These are phyloP conservation scores for Caenorhabditis sinica DNA, from an alignment of 2,888 invertebrate genomes.

Conservation along the genomic window DNA sequence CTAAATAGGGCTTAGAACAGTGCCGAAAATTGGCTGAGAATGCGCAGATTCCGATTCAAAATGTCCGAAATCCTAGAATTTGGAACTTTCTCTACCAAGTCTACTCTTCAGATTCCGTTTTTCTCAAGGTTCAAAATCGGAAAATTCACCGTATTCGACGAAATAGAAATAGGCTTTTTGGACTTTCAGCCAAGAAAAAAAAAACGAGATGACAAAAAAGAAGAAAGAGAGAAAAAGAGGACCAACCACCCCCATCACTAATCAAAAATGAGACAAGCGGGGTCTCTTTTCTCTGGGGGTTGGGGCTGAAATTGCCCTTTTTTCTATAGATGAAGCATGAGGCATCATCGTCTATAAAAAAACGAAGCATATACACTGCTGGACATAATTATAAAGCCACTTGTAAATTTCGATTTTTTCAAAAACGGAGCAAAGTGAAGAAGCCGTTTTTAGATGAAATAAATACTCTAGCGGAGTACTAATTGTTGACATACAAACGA, in stretches of 20 bases:
- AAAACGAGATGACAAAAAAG: neutral
- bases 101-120: neutral
- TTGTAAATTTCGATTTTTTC: too few species aligned
- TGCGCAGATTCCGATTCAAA: neutral
- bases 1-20: neutral
- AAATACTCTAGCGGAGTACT: too few species aligned
- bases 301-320: slow-evolving; percentile 6
- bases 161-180: neutral
- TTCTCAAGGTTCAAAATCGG: neutral
- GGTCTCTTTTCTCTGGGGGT: neutral
- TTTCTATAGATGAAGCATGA: neutral
- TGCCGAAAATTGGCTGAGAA: neutral
- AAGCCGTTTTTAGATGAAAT: too few species aligned
- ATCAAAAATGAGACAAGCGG: too few species aligned
- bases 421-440: too few species aligned
- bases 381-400: too few species aligned
- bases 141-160: neutral
- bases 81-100: too few species aligned
- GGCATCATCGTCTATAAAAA: too few species aligned
- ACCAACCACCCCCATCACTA: too few species aligned
- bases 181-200: neutral
- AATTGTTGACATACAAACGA: too few species aligned
- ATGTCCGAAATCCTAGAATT: neutral
- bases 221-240: neutral
- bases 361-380: too few species aligned